Evolutionary conservation across 2,113 vertebrate species (phyloP).

Genomic region (Nesoenas mayeri): DNA sequence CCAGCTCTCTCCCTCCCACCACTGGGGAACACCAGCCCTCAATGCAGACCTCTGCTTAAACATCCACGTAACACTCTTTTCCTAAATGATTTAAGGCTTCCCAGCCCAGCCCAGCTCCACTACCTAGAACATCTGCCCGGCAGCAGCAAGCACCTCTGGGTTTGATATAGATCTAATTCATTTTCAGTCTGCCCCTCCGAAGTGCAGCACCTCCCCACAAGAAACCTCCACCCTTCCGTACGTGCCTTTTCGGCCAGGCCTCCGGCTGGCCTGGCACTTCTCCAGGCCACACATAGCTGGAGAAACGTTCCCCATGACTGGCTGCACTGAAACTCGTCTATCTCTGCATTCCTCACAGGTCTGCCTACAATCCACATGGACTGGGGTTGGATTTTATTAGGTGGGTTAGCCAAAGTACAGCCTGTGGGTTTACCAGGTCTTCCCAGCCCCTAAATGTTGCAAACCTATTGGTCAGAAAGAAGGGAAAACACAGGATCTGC

Average conservation of each 20-base stretch:
- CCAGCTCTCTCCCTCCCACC: neutral
- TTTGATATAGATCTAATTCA: fast-evolving
- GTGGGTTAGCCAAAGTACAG: conserved; percentile 56
- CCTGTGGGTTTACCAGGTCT: neutral
- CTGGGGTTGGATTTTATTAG: neutral
- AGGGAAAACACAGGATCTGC: neutral
- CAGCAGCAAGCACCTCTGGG: neutral
- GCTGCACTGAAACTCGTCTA: neutral
- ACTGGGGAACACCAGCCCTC: neutral
- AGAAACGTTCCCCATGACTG: neutral
- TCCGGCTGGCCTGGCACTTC: conserved; percentile 35
- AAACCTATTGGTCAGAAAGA: neutral
- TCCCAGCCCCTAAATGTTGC: neutral
- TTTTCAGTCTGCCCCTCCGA: neutral
- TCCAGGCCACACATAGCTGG: conserved; percentile 67
- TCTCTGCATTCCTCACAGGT: conserved; percentile 53
- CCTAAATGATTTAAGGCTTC: fast-evolving
- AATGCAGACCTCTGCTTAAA: neutral
- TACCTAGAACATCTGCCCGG: neutral
- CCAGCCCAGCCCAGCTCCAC: neutral
- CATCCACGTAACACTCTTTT: neutral
- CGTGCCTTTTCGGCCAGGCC: neutral
- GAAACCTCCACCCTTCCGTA: conserved; percentile 4
- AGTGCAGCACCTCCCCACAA: neutral
- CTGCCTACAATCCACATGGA: neutral